These are phyloP conservation scores for Hypothenemus hampei DNA, from an alignment of 1,140 invertebrate species.

Conservation along the genomic window DNA sequence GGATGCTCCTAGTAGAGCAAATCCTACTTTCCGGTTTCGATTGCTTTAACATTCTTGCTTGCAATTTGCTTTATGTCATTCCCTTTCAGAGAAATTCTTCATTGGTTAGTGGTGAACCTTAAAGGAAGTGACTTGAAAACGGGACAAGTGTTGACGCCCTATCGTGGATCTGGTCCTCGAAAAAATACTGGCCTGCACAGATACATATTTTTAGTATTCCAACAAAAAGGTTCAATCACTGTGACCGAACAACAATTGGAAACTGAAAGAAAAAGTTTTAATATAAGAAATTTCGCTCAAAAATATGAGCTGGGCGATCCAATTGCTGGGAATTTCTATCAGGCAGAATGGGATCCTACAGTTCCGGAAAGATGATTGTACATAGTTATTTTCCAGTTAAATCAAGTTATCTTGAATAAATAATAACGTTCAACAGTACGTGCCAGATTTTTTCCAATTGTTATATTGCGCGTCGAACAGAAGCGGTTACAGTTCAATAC, in stretches of 20 bases:
- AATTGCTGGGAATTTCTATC: slow-evolving; percentile 43
- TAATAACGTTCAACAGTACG: too few species aligned
- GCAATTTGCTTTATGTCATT: too few species aligned
- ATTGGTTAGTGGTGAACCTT: slow-evolving; percentile 85
- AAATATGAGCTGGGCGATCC: slow-evolving; percentile 45
- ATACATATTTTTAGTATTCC: slow-evolving; percentile 61
- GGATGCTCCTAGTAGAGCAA: slow-evolving; percentile 61
- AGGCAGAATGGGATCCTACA: slow-evolving; percentile 45
- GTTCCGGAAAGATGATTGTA: slow-evolving; percentile 39
- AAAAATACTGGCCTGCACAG: slow-evolving; percentile 55
- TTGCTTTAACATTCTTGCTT: too few species aligned
- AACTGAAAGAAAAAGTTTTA: slow-evolving; percentile 35
- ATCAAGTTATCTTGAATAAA: too few species aligned
- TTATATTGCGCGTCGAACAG: too few species aligned
- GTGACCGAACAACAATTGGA: slow-evolving; percentile 46
- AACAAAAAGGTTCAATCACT: slow-evolving; percentile 52
- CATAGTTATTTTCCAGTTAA: too few species aligned
- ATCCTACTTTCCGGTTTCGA: slow-evolving; percentile 33
- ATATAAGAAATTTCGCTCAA: slow-evolving; percentile 40
- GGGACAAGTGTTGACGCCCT: slow-evolving; percentile 54
- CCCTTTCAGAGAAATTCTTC: slow-evolving; percentile 48
- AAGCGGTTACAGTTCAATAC: too few species aligned
- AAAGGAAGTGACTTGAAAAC: slow-evolving; percentile 61
- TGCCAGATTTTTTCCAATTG: too few species aligned
- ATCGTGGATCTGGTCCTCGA: slow-evolving; percentile 49